A percentile compares a stretch with the other conserved stretches of the same genome.
Evolutionary conservation across 1,140 invertebrate genomes (phyloP).

Genomic region (Cecropterus lyciades): DNA sequence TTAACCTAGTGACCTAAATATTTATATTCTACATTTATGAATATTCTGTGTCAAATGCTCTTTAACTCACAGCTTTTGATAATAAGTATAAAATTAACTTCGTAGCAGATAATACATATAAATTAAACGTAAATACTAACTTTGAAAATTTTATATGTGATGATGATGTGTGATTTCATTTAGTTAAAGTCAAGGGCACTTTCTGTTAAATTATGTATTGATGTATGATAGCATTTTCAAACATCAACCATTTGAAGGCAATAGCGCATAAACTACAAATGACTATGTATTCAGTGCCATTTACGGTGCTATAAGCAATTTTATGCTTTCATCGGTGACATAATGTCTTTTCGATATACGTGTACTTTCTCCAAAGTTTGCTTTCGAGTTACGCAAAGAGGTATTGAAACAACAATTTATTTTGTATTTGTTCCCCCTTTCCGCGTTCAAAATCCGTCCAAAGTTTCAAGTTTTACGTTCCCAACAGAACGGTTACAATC

Average conservation of each 20-base stretch:
- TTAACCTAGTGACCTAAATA: no score
- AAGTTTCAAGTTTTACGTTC: constrained; percentile 44
- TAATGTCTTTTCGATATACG: constrained; percentile 17
- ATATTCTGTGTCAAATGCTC: no score
- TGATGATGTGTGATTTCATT: no score
- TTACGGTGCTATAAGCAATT: constrained; percentile 16
- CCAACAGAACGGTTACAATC: constrained; percentile 42
- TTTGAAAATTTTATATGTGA: no score
- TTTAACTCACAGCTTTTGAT: no score
- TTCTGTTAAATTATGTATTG: not conserved
- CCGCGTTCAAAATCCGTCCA: constrained; percentile 41
- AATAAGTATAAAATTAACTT: no score
- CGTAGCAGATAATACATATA: no score
- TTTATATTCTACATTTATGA: no score
- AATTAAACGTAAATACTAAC: no score
- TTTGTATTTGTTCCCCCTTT: constrained; percentile 27
- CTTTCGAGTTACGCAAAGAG: constrained; percentile 38
- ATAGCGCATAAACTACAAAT: constrained; percentile 22
- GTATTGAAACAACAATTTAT: constrained; percentile 38
- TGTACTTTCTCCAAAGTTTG: constrained; percentile 20
- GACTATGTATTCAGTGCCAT: constrained; percentile 6
- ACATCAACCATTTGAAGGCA: constrained; percentile 10
- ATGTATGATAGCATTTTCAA: not conserved
- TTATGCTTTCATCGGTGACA: constrained; percentile 20
- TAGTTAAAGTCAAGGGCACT: not conserved